A percentile compares a stretch with the other conserved stretches of the same genome.
Conservation (phyloP, 2,888 invertebrate genomes). For the Coleophora flavipennella region DNA sequence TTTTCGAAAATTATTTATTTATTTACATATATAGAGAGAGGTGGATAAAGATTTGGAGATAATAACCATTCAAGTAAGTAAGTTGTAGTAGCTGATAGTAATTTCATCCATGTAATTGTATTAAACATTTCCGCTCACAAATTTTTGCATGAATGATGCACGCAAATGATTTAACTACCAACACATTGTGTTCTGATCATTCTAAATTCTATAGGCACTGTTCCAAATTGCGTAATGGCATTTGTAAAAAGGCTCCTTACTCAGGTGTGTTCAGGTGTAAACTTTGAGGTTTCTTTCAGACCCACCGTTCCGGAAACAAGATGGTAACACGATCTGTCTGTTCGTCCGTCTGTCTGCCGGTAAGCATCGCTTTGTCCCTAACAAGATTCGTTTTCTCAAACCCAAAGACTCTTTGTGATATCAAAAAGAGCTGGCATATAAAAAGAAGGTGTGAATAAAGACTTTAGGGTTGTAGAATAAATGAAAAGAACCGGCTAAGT, state of each 20-base stretch:
- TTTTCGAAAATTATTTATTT: too few relatives aligned
- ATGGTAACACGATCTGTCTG: constrained; percentile 47
- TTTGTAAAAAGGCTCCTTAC: constrained; percentile 29
- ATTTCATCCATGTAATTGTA: too few relatives aligned
- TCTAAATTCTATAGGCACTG: constrained; percentile 21
- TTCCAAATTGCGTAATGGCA: constrained; percentile 30
- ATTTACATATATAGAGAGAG: too few relatives aligned
- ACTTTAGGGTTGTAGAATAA: constrained; percentile 1
- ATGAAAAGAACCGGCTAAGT: background rate
- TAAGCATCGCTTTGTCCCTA: constrained; percentile 39
- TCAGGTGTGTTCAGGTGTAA: constrained; percentile 49
- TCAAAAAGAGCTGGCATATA: constrained; percentile 31
- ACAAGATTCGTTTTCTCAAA: constrained; percentile 48
- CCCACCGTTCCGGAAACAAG: constrained; percentile 46
- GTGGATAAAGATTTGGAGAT: too few relatives aligned
- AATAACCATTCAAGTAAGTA: too few relatives aligned
- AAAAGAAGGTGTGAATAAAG: constrained; percentile 37
- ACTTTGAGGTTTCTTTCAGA: constrained; percentile 41
- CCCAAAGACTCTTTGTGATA: constrained; percentile 37
- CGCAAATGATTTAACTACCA: too few relatives aligned
- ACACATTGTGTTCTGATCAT: constrained; percentile 3
- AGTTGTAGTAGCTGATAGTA: too few relatives aligned
- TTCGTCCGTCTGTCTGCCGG: constrained; percentile 36
- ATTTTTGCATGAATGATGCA: too few relatives aligned
- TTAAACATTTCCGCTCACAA: too few relatives aligned